phyloP scores from a whole-genome alignment of 2,113 vertebrate species.

The Zosterops borbonicus region DNA sequence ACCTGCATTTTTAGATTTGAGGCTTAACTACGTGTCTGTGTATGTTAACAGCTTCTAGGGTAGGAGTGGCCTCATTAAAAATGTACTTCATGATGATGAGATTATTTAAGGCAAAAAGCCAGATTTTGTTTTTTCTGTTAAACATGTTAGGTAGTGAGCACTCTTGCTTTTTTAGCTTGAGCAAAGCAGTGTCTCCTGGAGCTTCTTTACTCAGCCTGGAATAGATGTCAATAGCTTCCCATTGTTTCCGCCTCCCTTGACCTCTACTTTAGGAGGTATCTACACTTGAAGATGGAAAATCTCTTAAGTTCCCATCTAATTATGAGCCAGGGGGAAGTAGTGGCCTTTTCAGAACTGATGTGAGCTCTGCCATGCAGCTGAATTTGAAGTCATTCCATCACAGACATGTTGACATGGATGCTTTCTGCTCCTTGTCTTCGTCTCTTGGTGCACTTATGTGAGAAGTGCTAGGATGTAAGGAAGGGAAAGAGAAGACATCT shows the following conservation, averaged over 20 bases:
- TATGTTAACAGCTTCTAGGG: not conserved
- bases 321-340: not conserved
- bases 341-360: not conserved
- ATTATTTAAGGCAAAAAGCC: not conserved
- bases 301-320: not conserved
- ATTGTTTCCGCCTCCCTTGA: not conserved
- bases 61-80: not conserved
- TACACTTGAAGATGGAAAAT: not conserved
- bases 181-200: not conserved
- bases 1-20: not conserved
- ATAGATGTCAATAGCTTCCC: not conserved
- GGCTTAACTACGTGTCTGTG: not conserved
- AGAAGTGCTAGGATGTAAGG: not conserved
- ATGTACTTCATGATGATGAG: not conserved
- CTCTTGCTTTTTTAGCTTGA: not conserved
- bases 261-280: not conserved
- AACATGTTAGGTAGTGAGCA: not conserved
- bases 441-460: not conserved
- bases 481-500: not conserved
- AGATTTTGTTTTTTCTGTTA: not conserved
- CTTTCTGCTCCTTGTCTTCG: not conserved
- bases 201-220: not conserved
- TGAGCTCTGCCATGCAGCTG: not conserved
- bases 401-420: rapidly evolving
- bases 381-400: not conserved